Conservation (phyloP, 2,797 vertebrate genomes). For the Anas capensis region DNA sequence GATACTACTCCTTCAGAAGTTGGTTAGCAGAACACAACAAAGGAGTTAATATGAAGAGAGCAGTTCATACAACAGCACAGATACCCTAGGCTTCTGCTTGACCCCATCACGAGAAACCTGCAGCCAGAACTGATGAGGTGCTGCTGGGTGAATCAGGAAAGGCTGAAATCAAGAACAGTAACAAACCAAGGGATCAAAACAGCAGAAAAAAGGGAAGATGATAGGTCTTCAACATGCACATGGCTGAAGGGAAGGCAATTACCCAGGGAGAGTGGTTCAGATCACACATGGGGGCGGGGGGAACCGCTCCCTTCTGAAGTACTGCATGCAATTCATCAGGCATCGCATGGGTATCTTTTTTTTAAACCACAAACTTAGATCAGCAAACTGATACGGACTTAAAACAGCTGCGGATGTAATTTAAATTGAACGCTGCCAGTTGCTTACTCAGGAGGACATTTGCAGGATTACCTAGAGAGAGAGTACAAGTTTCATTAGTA, state of each 20-base stretch:
- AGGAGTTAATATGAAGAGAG: background rate
- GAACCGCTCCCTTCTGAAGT: constrained; percentile 3
- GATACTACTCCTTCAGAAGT: background rate
- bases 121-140: background rate
- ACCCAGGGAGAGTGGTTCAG: constrained; percentile 9
- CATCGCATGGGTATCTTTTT: background rate
- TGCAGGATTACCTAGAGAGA: background rate
- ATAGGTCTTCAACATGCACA: background rate
- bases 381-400: constrained; percentile 37
- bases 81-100: background rate
- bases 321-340: constrained; percentile 33
- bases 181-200: background rate
- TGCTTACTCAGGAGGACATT: background rate
- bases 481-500: background rate
- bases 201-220: background rate
- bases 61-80: background rate
- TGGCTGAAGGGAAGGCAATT: background rate
- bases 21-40: background rate
- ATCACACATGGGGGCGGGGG: background rate
- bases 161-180: background rate
- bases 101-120: background rate
- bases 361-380: constrained; percentile 46
- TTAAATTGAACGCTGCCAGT: background rate
- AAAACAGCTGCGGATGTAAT: constrained; percentile 13
- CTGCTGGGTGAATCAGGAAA: background rate